Conservation (phyloP, 2,797 vertebrate genomes). For the Urophycis tenuis region DNA sequence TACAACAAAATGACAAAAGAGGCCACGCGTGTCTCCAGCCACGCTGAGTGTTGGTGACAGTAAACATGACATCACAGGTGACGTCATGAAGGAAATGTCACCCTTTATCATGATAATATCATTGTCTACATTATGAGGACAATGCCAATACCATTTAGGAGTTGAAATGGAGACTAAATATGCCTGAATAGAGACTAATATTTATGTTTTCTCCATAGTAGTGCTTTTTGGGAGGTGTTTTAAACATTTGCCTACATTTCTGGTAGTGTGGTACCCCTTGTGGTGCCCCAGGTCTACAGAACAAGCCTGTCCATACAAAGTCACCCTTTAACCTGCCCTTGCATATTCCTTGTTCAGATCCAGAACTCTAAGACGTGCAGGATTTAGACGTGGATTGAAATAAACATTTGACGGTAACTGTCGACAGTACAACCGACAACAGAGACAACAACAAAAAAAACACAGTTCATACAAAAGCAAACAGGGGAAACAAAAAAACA, state of each 20-base stretch:
- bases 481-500: no score
- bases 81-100: background rate
- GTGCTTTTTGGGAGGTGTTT: background rate
- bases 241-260: background rate
- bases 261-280: background rate
- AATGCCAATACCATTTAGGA: background rate
- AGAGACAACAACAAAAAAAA: background rate
- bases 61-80: conserved; percentile 2
- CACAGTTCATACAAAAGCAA: background rate
- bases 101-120: background rate
- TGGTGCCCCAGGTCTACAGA: background rate
- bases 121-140: background rate
- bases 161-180: background rate
- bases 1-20: background rate
- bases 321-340: background rate
- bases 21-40: background rate
- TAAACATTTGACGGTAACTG: background rate
- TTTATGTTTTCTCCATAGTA: no score
- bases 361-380: background rate
- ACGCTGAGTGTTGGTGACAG: background rate
- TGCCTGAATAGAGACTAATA: background rate
- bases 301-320: background rate
- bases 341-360: background rate
- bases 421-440: background rate
- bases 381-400: background rate